Base-by-base conservation (phyloP, 2,797 vertebrate genomes). In the Podarcis lilfordi region DNA sequence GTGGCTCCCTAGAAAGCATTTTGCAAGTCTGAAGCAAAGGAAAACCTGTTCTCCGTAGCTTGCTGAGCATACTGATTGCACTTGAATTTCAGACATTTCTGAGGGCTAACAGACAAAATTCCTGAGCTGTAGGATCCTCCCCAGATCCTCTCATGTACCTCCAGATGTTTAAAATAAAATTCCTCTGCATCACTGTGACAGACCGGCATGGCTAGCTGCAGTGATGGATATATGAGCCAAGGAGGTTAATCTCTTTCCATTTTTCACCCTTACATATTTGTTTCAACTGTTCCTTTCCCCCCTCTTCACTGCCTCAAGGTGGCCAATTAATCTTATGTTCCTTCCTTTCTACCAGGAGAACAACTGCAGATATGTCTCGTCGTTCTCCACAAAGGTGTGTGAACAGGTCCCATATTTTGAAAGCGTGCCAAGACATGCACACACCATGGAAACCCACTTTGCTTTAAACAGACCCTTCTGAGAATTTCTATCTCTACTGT, bases 221-320 rank as follows among this genome's bases (percentile, higher is more conserved):
- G 86, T 86, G 86, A 90, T 89, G 92, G 92, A 87, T 88, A 93
- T 87, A 90, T 1, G 13, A 94, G 88, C 92, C 91, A 83, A 80
- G 92, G 92, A 95, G 87, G 94, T 95, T 95, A 93, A 95, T 95
- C 95, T 89, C 77, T 92, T 95, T 89, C 89, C 90, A 87, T 95
- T 94, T 95, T 92, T 92, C 93, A 93, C 50, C 66, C 80, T 92
- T 92, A 89, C 93, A 92, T 90, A 91, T 95, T 96, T 95, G 87
- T 96, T 96, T 93, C 88, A 93, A 93, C 90, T 95, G 84, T 75
- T 94, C 55, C 71, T 92, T 66, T 91, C 89, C 90, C 21, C 35
- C 35, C 86, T 77, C 76, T 80, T 66, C 43, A 21, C 17, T 90
- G 85, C 86, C 91, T 93, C 88, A 90, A 94, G 90, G 90, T 94